A percentile compares a stretch with the other conserved stretches of the same genome.
These are phyloP conservation scores for Salminus brasiliensis DNA, from an alignment of 2,113 vertebrate species.

Conservation along the genomic window DNA sequence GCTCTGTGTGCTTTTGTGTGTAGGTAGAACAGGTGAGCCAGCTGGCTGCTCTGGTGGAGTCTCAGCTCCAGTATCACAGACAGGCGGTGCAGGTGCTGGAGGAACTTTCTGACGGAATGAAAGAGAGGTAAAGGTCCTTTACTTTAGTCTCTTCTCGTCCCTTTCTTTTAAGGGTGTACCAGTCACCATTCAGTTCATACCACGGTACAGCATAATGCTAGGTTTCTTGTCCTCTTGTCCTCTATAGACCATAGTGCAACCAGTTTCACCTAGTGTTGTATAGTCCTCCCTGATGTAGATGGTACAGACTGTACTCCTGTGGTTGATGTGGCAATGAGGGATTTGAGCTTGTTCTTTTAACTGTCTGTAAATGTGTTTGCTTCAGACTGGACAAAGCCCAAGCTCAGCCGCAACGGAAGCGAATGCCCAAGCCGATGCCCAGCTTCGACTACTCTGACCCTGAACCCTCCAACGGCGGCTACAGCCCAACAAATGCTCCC, in stretches of 20 bases:
- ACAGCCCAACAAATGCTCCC: constrained; percentile 61
- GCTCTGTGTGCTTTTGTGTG: constrained; percentile 13
- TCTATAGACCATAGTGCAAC: too few species aligned
- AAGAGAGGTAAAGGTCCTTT: constrained; percentile 76
- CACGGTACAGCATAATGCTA: too few species aligned
- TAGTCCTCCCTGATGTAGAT: too few species aligned
- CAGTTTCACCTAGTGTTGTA: too few species aligned
- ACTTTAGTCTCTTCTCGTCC: too few species aligned
- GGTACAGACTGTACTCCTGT: background rate
- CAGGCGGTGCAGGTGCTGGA: constrained; percentile 88
- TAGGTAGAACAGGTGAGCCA: constrained; percentile 98
- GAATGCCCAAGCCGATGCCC: constrained; percentile 85
- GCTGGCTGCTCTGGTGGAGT: constrained; percentile 89
- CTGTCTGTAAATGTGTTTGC: background rate
- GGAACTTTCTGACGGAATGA: constrained; percentile 84
- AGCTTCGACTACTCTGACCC: constrained; percentile 77
- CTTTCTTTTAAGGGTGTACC: background rate
- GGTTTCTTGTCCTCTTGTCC: too few species aligned
- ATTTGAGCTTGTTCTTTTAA: background rate
- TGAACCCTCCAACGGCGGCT: constrained; percentile 84
- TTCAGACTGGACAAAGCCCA: constrained; percentile 85
- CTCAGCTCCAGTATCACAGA: constrained; percentile 92
- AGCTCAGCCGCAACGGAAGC: constrained; percentile 82
- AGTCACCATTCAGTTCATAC: too few species aligned
- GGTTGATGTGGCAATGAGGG: background rate